Base-by-base conservation (phyloP, 1,140 invertebrate species). In the Trissolcus basalis region DNA sequence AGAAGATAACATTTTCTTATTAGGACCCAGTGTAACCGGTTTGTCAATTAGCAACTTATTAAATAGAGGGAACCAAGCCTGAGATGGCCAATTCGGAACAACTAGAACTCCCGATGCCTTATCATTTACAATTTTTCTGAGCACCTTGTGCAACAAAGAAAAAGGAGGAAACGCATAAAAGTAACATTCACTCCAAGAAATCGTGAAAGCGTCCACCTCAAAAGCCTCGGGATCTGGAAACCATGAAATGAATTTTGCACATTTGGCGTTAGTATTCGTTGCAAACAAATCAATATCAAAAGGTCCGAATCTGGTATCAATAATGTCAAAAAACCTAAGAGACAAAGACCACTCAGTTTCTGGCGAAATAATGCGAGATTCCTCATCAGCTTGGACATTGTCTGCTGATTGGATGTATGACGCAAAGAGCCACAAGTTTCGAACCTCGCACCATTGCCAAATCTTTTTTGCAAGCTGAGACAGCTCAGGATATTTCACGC, bases 381-480 rank as follows among this genome's bases (percentile, higher is more conserved):
- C 49, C n/a, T n/a, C n/a, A 58, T 82, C 80, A 0, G 80, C 80
- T 16, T 56, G 61, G 6, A 5, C n/a, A 13, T 82, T 81, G 8
- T 71, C 63, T 19, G 45, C 49, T 0, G 71, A 70, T 11, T 36
- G 61, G 13, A 81, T 80, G 39, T 81, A 80, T 9, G 80, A 79
- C 5, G 45, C 15, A 19, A 48, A 77, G 10, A 82, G 6, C 44
- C 54, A 77, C 9, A 82, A 27, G 33, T 81, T 61, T 32, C 68
- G 55, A 0, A 10, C 15, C 32, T 77, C 73, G 27, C 67, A 77
- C 73, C 73, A 72, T 16, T 64, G 33, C 77, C 77, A 79, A 12
- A 80, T 69, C 56, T 80, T 35, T 45, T 36, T 59, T 10, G 58
- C 33, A 11, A 73, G 33, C n/a, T 71, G 0, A 36, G 58, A 60